Conservation (phyloP, 2,113 vertebrate genomes). For the Seriola rivoliana region DNA sequence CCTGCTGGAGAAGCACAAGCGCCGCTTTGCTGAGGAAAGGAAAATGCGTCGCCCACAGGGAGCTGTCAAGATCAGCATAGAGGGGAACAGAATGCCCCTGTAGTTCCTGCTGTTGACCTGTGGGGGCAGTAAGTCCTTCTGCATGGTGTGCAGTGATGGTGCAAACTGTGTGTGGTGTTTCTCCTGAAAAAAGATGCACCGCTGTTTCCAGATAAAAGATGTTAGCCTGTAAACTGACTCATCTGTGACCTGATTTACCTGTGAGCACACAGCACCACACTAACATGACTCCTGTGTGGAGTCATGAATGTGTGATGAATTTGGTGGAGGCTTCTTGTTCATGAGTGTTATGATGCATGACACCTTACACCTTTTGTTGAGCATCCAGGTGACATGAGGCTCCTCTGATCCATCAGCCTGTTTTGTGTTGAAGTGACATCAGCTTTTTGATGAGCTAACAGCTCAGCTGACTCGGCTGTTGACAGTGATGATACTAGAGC, state of each 20-base stretch:
- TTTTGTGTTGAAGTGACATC: no score
- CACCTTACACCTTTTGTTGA: background rate
- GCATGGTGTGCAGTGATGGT: constrained; percentile 67
- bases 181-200: no score
- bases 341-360: background rate
- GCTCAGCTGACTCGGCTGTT: no score
- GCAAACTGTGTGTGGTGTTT: background rate
- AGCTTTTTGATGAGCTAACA: no score
- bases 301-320: background rate
- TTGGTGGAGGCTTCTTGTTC: background rate
- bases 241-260: background rate
- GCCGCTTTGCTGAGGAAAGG: constrained; percentile 92
- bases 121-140: constrained; percentile 81
- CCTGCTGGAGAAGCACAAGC: constrained; percentile 97
- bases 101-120: constrained; percentile 75
- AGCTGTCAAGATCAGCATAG: constrained; percentile 97
- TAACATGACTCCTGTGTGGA: background rate
- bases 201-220: no score
- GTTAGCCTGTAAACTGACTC: background rate
- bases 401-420: background rate
- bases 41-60: constrained; percentile 88
- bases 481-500: no score
- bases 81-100: constrained; percentile 96
- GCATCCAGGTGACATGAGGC: background rate
- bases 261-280: background rate